phyloP scores from a whole-genome alignment of 2,113 vertebrate genomes.

The Uria lomvia region DNA sequence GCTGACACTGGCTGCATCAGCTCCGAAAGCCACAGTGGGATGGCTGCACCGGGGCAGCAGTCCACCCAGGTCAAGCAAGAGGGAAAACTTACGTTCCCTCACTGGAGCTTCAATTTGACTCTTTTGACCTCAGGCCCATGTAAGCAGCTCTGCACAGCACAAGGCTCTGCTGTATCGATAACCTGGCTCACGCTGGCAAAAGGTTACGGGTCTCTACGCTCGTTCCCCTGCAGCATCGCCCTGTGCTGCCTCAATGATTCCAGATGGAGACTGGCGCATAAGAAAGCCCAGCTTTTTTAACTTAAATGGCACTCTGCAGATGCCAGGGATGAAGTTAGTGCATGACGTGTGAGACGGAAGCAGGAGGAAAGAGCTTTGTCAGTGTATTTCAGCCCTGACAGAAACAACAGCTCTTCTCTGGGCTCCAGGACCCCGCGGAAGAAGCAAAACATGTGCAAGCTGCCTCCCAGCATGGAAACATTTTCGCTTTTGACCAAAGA shows the following conservation, averaged over 20 bases:
- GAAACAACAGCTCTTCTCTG: background rate
- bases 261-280: rapidly evolving
- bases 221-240: rapidly evolving
- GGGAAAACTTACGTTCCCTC: background rate
- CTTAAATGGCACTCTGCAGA: background rate
- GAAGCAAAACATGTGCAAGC: background rate
- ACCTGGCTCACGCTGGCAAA: background rate
- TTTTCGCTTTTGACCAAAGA: background rate
- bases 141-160: background rate
- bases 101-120: background rate
- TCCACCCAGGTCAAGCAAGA: background rate
- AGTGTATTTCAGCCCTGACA: background rate
- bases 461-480: background rate
- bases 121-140: background rate
- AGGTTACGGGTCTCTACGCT: background rate
- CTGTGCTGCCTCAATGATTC: background rate
- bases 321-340: background rate
- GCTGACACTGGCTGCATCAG: background rate
- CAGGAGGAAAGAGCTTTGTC: background rate
- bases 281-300: background rate
- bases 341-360: background rate
- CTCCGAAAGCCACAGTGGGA: background rate
- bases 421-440: background rate
- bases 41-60: background rate
- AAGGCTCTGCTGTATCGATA: background rate